Conservation (phyloP, 2,888 invertebrate species). For the Dione juno region DNA sequence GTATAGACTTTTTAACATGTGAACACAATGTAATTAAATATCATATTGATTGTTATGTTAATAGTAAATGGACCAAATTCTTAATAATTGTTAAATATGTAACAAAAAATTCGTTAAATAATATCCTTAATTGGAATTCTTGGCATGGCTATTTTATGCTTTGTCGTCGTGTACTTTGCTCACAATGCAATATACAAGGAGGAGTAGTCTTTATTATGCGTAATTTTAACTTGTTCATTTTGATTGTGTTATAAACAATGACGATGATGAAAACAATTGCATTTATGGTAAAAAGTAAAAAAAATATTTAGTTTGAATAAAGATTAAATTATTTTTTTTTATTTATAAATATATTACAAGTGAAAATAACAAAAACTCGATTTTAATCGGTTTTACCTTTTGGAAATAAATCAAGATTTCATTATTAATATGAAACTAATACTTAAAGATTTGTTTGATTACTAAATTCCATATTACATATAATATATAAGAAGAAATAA, state of each 20-base stretch:
- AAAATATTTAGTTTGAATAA: too few relatives aligned
- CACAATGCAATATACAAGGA: background rate
- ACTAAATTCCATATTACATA: too few relatives aligned
- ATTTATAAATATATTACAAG: too few relatives aligned
- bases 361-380: too few relatives aligned
- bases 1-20: conserved; percentile 16
- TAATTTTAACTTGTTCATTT: background rate
- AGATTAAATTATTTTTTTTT: too few relatives aligned
- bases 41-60: conserved; percentile 40
- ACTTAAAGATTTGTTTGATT: too few relatives aligned
- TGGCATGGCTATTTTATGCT: background rate
- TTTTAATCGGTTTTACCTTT: too few relatives aligned
- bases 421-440: background rate
- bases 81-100: conserved; percentile 23
- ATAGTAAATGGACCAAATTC: conserved; percentile 16
- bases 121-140: conserved; percentile 5
- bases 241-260: too few relatives aligned
- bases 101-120: background rate
- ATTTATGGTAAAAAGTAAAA: too few relatives aligned
- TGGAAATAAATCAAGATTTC: too few relatives aligned
- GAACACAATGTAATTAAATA: conserved; percentile 31
- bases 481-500: too few relatives aligned
- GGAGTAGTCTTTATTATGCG: background rate
- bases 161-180: background rate
- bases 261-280: too few relatives aligned